Evolutionary conservation across 2,113 vertebrate genomes (phyloP).

Genomic region (Gobio gobio): DNA sequence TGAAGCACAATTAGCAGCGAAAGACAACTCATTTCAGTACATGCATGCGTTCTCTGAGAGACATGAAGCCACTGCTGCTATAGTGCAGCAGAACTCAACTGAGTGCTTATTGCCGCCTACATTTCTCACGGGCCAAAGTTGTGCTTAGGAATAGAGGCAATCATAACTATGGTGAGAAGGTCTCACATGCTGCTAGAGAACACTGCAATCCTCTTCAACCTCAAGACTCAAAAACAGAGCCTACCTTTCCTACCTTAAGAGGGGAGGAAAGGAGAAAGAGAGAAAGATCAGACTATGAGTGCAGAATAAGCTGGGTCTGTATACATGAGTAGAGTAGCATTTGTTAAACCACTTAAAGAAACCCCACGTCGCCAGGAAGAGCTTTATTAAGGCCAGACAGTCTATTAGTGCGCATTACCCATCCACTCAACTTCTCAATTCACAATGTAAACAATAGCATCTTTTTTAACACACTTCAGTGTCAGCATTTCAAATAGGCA

Average conservation of each 20-base stretch:
- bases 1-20: too few relatives aligned
- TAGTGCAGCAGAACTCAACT: too few relatives aligned
- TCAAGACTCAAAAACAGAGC: conserved; percentile 51
- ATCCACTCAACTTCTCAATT: conserved; percentile 37
- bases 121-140: background rate
- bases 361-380: background rate
- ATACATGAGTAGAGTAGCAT: conserved; percentile 45
- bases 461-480: background rate
- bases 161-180: conserved; percentile 3
- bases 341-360: conserved; percentile 57
- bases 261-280: conserved; percentile 31
- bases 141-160: background rate
- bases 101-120: too few relatives aligned
- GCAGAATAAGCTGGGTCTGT: conserved; percentile 13
- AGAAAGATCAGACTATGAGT: background rate
- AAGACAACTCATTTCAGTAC: too few relatives aligned
- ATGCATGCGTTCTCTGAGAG: too few relatives aligned
- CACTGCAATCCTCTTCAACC: conserved; percentile 42
- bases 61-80: too few relatives aligned
- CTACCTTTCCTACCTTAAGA: conserved; percentile 50
- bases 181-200: conserved; percentile 27
- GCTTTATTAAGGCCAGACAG: conserved; percentile 47
- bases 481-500: conserved; percentile 32
- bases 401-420: conserved; percentile 59
- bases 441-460: conserved; percentile 26